Evolutionary conservation across 2,888 invertebrate species (phyloP).

Genomic region (Drosophila gaucha): DNA sequence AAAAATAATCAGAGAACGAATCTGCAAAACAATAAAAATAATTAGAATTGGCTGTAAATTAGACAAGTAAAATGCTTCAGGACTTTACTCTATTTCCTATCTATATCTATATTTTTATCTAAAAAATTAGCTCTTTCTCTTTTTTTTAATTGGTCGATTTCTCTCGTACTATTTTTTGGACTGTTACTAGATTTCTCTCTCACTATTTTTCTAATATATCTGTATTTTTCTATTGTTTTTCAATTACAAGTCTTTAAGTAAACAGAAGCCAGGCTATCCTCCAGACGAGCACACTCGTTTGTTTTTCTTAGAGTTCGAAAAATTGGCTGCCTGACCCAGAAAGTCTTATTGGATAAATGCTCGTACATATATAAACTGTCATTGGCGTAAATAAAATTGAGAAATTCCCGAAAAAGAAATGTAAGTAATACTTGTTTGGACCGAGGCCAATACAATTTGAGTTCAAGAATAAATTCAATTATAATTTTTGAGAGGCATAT

Average conservation of each 20-base stretch:
- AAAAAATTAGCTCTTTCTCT: neutral
- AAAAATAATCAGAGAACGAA: constrained; percentile 82
- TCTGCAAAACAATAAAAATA: constrained; percentile 62
- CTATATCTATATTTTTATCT: neutral
- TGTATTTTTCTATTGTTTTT: no score
- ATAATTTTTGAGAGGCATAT: constrained; percentile 45
- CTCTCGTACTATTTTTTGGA: no score
- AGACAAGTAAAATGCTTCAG: no score
- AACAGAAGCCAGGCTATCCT: neutral
- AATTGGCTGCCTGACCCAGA: constrained; percentile 50
- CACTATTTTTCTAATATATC: no score
- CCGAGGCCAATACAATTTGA: constrained; percentile 50
- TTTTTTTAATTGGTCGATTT: no score
- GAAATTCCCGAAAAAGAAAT: constrained; percentile 34
- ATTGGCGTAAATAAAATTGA: constrained; percentile 55
- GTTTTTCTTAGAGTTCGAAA: constrained; percentile 21
- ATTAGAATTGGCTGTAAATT: neutral
- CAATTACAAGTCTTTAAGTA: neutral
- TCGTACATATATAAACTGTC: constrained; percentile 57
- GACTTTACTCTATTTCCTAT: neutral
- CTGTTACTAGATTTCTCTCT: no score
- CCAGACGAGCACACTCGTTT: neutral
- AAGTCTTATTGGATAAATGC: constrained; percentile 17
- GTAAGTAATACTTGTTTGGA: constrained; percentile 49
- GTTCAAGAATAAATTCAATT: constrained; percentile 38